Evolutionary conservation across 2,113 vertebrate genomes (phyloP).

Genomic region (Siphamia tubifer): DNA sequence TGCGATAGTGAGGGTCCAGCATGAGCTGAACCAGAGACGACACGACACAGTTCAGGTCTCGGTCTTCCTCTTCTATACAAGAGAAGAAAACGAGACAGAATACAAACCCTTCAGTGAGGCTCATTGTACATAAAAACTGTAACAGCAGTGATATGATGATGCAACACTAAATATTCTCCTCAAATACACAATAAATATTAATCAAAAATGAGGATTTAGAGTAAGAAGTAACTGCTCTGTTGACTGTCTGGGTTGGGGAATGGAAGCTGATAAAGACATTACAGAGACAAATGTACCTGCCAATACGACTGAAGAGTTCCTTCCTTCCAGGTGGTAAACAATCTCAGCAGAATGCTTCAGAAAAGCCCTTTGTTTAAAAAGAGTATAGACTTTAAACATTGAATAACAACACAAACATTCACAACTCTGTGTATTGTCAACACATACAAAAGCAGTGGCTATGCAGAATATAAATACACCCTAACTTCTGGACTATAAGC

Average conservation of each 20-base stretch:
- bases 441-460: too few relatives aligned
- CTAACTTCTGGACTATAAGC: too few relatives aligned
- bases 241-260: not conserved
- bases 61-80: constrained; percentile 91
- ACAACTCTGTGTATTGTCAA: not conserved
- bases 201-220: too few relatives aligned
- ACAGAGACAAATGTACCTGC: constrained; percentile 81
- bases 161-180: too few relatives aligned
- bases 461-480: too few relatives aligned
- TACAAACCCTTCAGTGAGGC: too few relatives aligned
- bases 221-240: not conserved
- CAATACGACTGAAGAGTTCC: constrained; percentile 87
- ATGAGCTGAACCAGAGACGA: constrained; percentile 94
- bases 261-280: not conserved
- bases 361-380: constrained; percentile 79
- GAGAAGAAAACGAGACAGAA: not conserved
- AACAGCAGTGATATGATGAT: not conserved
- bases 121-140: too few relatives aligned
- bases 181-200: too few relatives aligned
- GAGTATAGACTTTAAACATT: not conserved
- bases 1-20: constrained; percentile 93
- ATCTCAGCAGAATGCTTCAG: constrained; percentile 91
- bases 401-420: not conserved
- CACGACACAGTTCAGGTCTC: constrained; percentile 91
- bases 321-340: constrained; percentile 88